Percentiles rank a stretch among this genome's conserved stretches.
Evolutionary conservation across 1,140 invertebrate genomes (phyloP).

Genomic region (Mactra quadrangularis): DNA sequence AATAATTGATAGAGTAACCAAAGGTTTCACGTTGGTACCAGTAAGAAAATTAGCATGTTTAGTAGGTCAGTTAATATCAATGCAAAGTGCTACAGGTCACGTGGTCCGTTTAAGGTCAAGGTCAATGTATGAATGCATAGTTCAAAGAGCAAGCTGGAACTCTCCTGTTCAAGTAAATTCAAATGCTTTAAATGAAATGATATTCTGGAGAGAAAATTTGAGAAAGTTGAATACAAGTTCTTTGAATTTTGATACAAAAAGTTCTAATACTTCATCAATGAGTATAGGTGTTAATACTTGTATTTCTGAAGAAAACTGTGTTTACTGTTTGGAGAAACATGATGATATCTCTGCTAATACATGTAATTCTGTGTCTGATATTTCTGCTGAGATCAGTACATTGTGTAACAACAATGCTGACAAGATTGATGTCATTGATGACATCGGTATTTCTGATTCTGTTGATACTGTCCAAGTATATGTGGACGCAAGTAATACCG

Average conservation of each 20-base stretch:
- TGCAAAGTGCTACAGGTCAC: constrained; percentile 8
- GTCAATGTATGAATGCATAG: constrained; percentile 26
- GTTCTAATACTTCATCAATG: no score
- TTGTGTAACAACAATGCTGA: no score
- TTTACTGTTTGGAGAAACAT: no score
- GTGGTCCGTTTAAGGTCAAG: constrained; percentile 7
- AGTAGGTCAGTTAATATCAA: constrained; percentile 31
- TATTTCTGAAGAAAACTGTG: background rate
- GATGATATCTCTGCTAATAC: no score
- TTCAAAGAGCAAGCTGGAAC: constrained; percentile 17
- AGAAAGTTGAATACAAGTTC: background rate
- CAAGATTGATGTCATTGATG: background rate
- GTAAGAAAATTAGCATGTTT: constrained; percentile 14
- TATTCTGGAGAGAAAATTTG: constrained; percentile 20
- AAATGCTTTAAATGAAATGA: constrained; percentile 13
- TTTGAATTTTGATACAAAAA: no score
- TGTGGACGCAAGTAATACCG: background rate
- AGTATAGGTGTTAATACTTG: no score
- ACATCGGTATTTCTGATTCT: background rate
- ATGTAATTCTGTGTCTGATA: no score
- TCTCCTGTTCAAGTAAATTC: constrained; percentile 11
- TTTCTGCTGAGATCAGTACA: no score
- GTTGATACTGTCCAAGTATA: background rate
- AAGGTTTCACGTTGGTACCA: constrained; percentile 7
- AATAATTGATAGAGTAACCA: background rate